A percentile compares a stretch with the other conserved stretches of the same genome.
Evolutionary conservation across 2,888 invertebrate genomes (phyloP).

Genomic region (Catocala fraxini): DNA sequence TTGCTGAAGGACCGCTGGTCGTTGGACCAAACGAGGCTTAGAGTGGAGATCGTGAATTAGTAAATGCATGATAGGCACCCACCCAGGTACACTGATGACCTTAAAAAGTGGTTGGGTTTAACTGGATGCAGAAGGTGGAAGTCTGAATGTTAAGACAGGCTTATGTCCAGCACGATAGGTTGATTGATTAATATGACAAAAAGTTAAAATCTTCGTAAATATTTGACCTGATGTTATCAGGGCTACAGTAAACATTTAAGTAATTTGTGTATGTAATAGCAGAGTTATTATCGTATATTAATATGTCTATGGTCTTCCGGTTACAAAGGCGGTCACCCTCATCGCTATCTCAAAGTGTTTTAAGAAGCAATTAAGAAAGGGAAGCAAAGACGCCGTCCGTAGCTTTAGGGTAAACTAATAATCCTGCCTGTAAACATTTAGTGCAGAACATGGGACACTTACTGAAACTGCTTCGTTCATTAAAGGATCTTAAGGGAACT

Average conservation of each 20-base stretch:
- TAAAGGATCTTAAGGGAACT: slow-evolving; percentile 4
- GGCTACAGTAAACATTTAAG: background rate
- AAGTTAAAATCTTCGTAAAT: no score
- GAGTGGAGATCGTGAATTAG: no score
- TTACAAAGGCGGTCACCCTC: background rate
- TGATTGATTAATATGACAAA: no score
- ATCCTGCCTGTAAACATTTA: slow-evolving; percentile 1
- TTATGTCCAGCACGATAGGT: no score
- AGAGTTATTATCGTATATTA: background rate
- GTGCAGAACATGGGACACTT: background rate
- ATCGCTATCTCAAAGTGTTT: background rate
- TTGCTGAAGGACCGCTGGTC: no score
- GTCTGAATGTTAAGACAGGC: no score
- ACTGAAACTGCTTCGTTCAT: background rate
- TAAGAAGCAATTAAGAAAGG: slow-evolving; percentile 1
- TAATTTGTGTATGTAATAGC: background rate
- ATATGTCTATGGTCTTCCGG: background rate
- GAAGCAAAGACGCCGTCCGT: background rate
- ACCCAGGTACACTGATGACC: no score
- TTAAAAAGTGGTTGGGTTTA: no score
- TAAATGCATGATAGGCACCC: no score
- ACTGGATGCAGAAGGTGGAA: no score
- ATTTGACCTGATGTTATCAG: no score
- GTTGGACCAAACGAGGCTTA: no score
- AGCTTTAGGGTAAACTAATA: slow-evolving; percentile 4